Evolutionary conservation across 2,888 invertebrate species (phyloP).

Genomic region (Patella pellucida): DNA sequence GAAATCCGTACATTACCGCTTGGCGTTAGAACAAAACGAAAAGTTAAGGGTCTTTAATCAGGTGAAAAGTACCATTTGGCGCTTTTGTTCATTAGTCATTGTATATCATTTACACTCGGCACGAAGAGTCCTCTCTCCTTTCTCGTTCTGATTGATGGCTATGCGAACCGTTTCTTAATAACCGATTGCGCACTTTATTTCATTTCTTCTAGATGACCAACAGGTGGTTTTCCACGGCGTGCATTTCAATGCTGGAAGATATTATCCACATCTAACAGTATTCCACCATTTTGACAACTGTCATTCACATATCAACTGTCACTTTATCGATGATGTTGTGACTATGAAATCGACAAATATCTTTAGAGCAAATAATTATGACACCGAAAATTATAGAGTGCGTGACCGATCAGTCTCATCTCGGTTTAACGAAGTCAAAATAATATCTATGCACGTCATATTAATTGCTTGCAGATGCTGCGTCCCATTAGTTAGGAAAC

Average conservation of each 20-base stretch:
- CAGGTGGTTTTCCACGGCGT: no score
- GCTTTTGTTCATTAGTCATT: neutral
- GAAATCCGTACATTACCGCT: neutral
- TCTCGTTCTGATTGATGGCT: slow-evolving; percentile 1
- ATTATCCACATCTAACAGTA: no score
- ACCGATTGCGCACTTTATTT: neutral
- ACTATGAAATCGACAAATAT: neutral
- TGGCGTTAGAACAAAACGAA: slow-evolving; percentile 7
- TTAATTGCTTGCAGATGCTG: slow-evolving; percentile 7
- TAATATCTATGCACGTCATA: slow-evolving; percentile 5
- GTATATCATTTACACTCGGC: neutral
- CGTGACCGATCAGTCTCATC: slow-evolving; percentile 1
- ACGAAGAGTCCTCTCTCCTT: neutral
- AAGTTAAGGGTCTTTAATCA: slow-evolving; percentile 6
- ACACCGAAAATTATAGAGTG: slow-evolving; percentile 9
- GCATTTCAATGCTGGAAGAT: no score
- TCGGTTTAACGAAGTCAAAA: slow-evolving; percentile 2
- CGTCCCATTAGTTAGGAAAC: no score
- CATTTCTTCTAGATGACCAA: neutral
- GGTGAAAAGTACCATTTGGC: neutral
- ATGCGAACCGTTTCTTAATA: no score
- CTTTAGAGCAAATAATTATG: slow-evolving; percentile 1
- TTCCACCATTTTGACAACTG: neutral
- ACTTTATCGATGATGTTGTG: slow-evolving; percentile 5
- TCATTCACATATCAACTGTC: slow-evolving; percentile 1